These are phyloP conservation scores for Tetropium fuscum DNA, from an alignment of 2,888 invertebrate species.

Conservation along the genomic window DNA sequence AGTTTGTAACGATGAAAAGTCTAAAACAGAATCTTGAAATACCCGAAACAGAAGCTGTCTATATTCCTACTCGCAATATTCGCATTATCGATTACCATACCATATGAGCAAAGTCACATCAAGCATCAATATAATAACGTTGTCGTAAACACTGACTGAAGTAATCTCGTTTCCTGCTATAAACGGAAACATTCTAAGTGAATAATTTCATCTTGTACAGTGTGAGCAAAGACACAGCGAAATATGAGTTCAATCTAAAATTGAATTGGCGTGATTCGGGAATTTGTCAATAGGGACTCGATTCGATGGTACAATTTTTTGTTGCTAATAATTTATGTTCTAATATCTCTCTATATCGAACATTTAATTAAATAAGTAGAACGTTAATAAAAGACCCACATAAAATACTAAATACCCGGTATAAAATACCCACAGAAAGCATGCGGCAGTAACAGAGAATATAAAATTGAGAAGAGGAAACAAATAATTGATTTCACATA, in stretches of 20 bases:
- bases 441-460: conserved; percentile 6
- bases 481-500: conserved; percentile 14
- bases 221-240: conserved; percentile 28
- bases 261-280: conserved; percentile 31
- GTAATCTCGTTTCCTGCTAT: conserved; percentile 38
- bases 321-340: too few relatives aligned
- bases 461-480: conserved; percentile 7
- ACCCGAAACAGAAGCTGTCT: too few relatives aligned
- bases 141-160: conserved; percentile 40
- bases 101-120: conserved; percentile 4
- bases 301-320: too few relatives aligned
- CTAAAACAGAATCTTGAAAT: too few relatives aligned
- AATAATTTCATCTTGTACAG: conserved; percentile 28
- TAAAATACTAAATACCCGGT: neutral
- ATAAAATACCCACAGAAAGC: conserved; percentile 8
- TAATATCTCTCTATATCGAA: too few relatives aligned
- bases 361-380: too few relatives aligned
- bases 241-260: conserved; percentile 24
- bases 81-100: neutral
- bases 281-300: conserved; percentile 34
- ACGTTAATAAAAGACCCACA: too few relatives aligned
- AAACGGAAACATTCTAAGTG: conserved; percentile 32
- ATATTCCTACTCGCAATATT: conserved; percentile 5
- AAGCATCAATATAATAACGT: conserved; percentile 33
- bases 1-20: too few relatives aligned